Base-by-base conservation (phyloP, 2,888 invertebrate species). In the Scaptodrosophila latifasciaeformis region DNA sequence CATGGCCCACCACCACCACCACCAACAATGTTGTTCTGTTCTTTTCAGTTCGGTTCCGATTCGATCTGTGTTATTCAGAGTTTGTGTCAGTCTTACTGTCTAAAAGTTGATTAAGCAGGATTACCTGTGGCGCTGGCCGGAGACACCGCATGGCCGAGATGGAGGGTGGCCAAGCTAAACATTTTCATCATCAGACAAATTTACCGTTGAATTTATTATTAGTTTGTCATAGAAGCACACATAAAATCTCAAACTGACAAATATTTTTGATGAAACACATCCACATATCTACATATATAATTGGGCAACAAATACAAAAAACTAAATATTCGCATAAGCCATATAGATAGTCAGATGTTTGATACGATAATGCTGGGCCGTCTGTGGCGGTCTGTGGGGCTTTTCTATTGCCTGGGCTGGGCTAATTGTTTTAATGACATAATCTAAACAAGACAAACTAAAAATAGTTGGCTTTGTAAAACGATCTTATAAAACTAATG, bases 121-220 rank as follows among this genome's bases (percentile, higher is more conserved):
- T 42, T 13, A 42, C 24, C 52, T 55, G 64, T 51, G 62, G 47
- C 39, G 47, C 35, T 54, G 53, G 47, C 54, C 39, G 46, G 44
- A 55, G 68, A 60, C 59, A 66, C 19, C 64, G 60, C 59, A 69
- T 57, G 57, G 54, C 68, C 67, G 59, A 64, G 17, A 63, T 51
- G 6, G 18, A 6, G 29, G 7, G 34, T 43, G 59, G 67, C 75
- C 67, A 71, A 76, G 63, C 24, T 45, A 40, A 19, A 18, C 18
- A 62, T 46, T 51, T 52, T 34, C 13, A 4, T 12, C 35, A 37
- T 51, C 47, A 46, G 42, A 44, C 49, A 54, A 70, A 81, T 82
- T 83, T 82, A 79, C 74, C 80, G 78, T 76, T 76, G 67, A 71
- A 70, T 66, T 78, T 78, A 78, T 81, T 80, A 77, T 69, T 68